Evolutionary conservation across 2,797 vertebrate genomes (phyloP).

Genomic region (Girardinus metallicus): DNA sequence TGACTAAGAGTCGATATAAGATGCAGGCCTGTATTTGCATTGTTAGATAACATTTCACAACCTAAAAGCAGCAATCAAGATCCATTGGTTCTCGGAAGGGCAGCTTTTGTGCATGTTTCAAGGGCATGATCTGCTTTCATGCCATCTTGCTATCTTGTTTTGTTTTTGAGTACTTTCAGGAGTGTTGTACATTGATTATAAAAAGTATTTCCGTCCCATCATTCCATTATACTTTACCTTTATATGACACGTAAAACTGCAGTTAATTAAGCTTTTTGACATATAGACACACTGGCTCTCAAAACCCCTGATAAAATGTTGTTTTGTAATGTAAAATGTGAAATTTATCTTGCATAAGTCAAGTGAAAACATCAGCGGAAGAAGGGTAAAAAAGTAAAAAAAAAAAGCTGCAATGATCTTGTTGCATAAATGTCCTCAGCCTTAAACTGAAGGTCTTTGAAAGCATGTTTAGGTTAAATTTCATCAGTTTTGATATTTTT

Average conservation of each 20-base stretch:
- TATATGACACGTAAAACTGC: constrained; percentile 17
- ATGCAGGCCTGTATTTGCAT: constrained; percentile 68
- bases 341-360: background rate
- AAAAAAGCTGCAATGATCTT: background rate
- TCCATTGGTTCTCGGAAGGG: constrained; percentile 69
- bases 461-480: background rate
- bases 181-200: constrained; percentile 31
- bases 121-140: constrained; percentile 10
- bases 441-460: background rate
- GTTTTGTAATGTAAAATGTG: background rate
- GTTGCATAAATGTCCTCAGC: background rate
- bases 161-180: constrained; percentile 12
- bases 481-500: background rate
- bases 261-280: constrained; percentile 44
- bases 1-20: constrained; percentile 47
- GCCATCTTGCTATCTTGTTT: constrained; percentile 5
- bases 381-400: background rate
- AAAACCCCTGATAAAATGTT: background rate
- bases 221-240: constrained; percentile 20
- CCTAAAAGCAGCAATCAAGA: constrained; percentile 82
- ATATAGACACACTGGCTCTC: constrained; percentile 3
- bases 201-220: constrained; percentile 31
- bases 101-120: constrained; percentile 64
- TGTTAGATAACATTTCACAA: constrained; percentile 61
- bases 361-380: background rate